Conservation (phyloP, 2,888 invertebrate genomes). For the Alloscopus bannaensis region DNA sequence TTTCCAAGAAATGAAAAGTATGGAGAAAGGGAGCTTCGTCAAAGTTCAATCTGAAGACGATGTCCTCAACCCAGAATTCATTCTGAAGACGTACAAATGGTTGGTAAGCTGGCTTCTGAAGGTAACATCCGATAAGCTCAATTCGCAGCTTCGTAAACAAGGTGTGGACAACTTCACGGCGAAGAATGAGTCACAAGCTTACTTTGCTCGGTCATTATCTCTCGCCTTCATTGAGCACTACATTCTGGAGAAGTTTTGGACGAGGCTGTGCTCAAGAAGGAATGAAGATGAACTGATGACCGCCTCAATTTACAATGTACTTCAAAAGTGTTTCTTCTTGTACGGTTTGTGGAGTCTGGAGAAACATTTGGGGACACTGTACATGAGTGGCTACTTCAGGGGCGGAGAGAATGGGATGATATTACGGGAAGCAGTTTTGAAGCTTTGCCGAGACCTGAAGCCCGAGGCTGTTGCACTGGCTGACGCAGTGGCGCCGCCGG, state of each 20-base stretch:
- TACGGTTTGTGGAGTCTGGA: slow-evolving; percentile 83
- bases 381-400: slow-evolving; percentile 79
- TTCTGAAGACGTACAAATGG: slow-evolving; percentile 86
- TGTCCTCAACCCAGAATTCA: slow-evolving; percentile 78
- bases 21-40: slow-evolving; percentile 80
- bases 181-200: slow-evolving; percentile 91
- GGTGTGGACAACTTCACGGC: slow-evolving; percentile 84
- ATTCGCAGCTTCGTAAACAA: slow-evolving; percentile 75
- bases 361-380: slow-evolving; percentile 85
- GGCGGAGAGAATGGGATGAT: slow-evolving; percentile 79
- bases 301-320: slow-evolving; percentile 76
- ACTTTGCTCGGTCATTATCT: slow-evolving; percentile 85
- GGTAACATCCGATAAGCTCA: slow-evolving; percentile 81
- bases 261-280: slow-evolving; percentile 77
- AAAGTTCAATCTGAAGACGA: slow-evolving; percentile 76
- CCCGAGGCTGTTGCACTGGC: slow-evolving; percentile 85
- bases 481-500: slow-evolving; percentile 83
- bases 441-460: slow-evolving; percentile 83
- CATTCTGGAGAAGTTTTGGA: slow-evolving; percentile 77
- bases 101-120: slow-evolving; percentile 85
- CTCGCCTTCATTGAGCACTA: slow-evolving; percentile 82
- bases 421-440: slow-evolving; percentile 82
- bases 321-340: slow-evolving; percentile 80
- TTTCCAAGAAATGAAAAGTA: slow-evolving; percentile 75
- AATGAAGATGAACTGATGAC: background rate